Evolutionary conservation across 1,140 invertebrate species (phyloP).

Genomic region (Drosophila ercepeae): DNA sequence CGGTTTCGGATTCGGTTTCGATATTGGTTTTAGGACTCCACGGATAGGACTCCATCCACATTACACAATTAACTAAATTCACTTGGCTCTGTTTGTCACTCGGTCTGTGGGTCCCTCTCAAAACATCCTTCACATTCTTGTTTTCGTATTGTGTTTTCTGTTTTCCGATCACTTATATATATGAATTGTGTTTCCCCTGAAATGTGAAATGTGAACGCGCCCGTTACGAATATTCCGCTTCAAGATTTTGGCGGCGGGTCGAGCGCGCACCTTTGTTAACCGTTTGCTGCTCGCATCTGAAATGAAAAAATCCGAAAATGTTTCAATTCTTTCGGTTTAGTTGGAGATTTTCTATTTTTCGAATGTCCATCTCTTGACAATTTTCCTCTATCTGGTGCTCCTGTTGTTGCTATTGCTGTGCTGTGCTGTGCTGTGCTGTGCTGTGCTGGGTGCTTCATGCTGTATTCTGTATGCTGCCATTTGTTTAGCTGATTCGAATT

Average conservation of each 20-base stretch:
- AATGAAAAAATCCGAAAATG: conserved; percentile 81
- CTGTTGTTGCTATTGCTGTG: conserved; percentile 14
- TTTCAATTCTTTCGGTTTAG: conserved; percentile 81
- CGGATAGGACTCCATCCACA: not conserved
- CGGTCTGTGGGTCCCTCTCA: not conserved
- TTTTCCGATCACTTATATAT: not conserved
- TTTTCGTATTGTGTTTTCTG: conserved; percentile 1
- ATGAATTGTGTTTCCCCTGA: conserved; percentile 6
- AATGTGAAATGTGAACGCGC: conserved; percentile 23
- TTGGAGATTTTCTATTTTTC: conserved; percentile 82
- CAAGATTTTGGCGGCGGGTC: conserved; percentile 11
- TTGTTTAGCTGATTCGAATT: conserved; percentile 77
- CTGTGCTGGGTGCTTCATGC: conserved; percentile 15
- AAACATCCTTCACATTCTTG: conserved; percentile 28
- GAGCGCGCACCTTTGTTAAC: conserved; percentile 79
- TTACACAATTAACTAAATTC: conserved; percentile 27
- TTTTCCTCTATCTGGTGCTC: conserved; percentile 63
- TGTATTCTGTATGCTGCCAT: conserved; percentile 51
- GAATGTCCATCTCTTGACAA: conserved; percentile 82
- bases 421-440: not conserved
- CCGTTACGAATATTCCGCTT: conserved; percentile 41
- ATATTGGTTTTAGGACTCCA: not conserved
- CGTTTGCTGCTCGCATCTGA: conserved; percentile 79
- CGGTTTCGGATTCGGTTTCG: not conserved
- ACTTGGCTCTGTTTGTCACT: conserved; percentile 10